phyloP scores from a whole-genome alignment of 1,140 invertebrate genomes.

The Lepeophtheirus salmonis region DNA sequence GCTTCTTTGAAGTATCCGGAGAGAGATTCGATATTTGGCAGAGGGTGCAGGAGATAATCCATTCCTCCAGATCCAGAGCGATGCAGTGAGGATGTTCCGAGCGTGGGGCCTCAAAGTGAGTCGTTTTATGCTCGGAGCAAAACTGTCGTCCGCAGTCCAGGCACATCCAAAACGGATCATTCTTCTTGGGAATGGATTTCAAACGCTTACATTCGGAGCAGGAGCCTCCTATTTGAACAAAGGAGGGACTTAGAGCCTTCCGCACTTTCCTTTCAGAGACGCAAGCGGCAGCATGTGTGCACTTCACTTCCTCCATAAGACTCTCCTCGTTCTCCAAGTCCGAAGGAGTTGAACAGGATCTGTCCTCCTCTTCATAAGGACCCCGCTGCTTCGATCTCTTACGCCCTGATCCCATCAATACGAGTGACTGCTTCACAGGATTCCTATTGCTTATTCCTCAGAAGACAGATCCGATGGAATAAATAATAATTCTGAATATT shows the following conservation, averaged over 20 bases:
- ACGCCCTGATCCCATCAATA: background rate
- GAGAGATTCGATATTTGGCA: background rate
- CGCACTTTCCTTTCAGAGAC: background rate
- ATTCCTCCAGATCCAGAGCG: background rate
- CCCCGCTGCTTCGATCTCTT: background rate
- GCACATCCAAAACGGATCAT: background rate
- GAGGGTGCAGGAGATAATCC: background rate
- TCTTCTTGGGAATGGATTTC: background rate
- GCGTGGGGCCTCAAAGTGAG: background rate
- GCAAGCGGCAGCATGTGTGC: background rate
- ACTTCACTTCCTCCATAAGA: background rate
- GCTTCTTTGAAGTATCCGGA: constrained; percentile 1
- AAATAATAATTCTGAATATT: no score
- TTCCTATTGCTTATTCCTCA: no score
- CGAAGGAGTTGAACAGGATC: background rate
- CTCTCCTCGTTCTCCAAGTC: background rate
- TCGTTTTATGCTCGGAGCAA: background rate
- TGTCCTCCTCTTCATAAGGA: background rate
- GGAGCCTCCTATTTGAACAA: background rate
- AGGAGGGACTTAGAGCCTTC: background rate
- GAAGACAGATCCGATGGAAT: no score
- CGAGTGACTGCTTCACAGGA: no score
- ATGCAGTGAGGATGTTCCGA: background rate
- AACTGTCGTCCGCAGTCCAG: constrained; percentile 4
- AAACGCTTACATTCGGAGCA: background rate